Percentiles rank a stretch among this genome's conserved stretches.
These are phyloP conservation scores for Hylyphantes graminicola DNA, from an alignment of 1,140 invertebrate genomes.

Conservation along the genomic window DNA sequence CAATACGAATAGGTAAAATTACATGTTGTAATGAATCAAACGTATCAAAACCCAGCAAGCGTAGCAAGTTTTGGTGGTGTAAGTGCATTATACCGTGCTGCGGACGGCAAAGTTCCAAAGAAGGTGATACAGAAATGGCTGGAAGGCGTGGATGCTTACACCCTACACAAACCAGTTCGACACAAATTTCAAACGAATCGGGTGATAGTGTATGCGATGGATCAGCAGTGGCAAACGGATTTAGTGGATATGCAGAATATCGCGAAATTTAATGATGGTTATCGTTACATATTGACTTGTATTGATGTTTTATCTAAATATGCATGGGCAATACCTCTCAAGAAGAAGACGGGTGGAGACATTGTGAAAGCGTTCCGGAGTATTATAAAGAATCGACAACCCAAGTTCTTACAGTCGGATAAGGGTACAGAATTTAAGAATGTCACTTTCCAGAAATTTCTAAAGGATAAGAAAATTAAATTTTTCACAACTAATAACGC, in stretches of 20 bases:
- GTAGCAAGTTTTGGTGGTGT: conserved; percentile 22
- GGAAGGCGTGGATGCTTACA: conserved; percentile 19
- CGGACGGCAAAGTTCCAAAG: conserved; percentile 1
- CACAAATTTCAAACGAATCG: conserved; percentile 6
- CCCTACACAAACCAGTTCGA: conserved; percentile 8
- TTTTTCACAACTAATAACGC: too few species aligned
- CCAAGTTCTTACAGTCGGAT: too few species aligned
- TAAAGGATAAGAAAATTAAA: too few species aligned
- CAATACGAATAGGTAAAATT: background rate
- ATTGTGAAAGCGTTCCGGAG: background rate
- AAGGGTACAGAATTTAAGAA: too few species aligned
- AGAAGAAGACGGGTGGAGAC: background rate
- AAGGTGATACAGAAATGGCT: conserved; percentile 7
- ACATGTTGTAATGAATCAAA: background rate
- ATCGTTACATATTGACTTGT: background rate
- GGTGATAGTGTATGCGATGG: conserved; percentile 14
- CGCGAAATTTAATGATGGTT: conserved; percentile 10
- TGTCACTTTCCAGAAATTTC: too few species aligned
- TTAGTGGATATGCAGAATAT: conserved; percentile 6
- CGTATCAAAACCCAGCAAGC: background rate
- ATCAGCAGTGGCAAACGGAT: conserved; percentile 17
- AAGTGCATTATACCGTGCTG: conserved; percentile 12
- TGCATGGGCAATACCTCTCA: conserved; percentile 1
- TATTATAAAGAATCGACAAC: too few species aligned
- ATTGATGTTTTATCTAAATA: background rate